Percentiles rank a stretch among this genome's conserved stretches.
These are phyloP conservation scores for Conistra vaccinii DNA, from an alignment of 2,888 invertebrate species.

Conservation along the genomic window DNA sequence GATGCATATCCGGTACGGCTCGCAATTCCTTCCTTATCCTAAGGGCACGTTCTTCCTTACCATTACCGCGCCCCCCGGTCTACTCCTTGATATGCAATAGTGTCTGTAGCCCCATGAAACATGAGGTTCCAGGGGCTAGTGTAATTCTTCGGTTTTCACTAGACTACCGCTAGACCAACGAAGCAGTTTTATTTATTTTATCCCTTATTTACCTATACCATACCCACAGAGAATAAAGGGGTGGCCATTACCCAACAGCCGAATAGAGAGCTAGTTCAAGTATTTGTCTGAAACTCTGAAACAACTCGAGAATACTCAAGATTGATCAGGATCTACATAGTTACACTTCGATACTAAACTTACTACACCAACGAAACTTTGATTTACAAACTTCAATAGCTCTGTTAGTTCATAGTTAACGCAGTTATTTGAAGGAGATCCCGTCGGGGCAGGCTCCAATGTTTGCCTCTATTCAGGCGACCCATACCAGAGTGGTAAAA, in stretches of 20 bases:
- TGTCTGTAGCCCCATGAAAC: too few species aligned
- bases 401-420: constrained; percentile 34
- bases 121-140: too few species aligned
- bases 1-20: too few species aligned
- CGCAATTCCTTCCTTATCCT: too few species aligned
- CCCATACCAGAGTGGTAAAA: background rate
- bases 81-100: too few species aligned
- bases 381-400: constrained; percentile 42
- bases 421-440: constrained; percentile 38
- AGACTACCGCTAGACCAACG: too few species aligned
- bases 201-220: background rate
- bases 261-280: constrained; percentile 7
- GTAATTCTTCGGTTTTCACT: too few species aligned
- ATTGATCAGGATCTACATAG: constrained; percentile 32
- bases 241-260: background rate
- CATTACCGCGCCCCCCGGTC: too few species aligned
- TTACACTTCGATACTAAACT: constrained; percentile 14
- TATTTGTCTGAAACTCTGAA: constrained; percentile 21
- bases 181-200: too few species aligned
- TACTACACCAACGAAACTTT: constrained; percentile 28
- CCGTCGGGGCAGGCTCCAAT: background rate
- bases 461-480: constrained; percentile 15
- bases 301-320: constrained; percentile 15
- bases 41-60: too few species aligned
- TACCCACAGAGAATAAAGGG: background rate